Base-by-base conservation (phyloP, 2,113 vertebrate species). In the Pachypanchax playfairii region DNA sequence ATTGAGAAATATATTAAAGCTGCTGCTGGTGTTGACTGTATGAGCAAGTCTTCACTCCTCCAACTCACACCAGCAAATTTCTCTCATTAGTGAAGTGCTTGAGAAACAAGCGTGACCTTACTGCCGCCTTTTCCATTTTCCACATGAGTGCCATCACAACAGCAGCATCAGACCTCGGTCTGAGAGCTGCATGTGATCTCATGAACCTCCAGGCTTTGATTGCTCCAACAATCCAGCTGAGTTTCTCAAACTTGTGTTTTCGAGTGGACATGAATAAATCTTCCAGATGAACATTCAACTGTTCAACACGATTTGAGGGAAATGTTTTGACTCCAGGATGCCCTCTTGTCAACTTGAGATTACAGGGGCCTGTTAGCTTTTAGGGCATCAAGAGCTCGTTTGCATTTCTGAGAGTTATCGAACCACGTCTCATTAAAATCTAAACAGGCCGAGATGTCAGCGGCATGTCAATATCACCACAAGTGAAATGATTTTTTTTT, bases 321-420 rank as follows among this genome's bases (percentile, higher is more conserved):
- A 85, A 55, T 65, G 77, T 76, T 82, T 77, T 63, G 73, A 85
- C 75, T 72, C 20, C 25, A 43, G 70, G 73, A 84, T 50, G 73
- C 74, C 33, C 73, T 52, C 75, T 52, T 73, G 82, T 88, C 80
- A 82, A 35, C 57, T 63, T 20, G 46, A 79, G 83, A 81, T 86
- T 85, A 82, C 75, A 74, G 65, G 59, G 59, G 68, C 73, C 68
- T 43, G 71, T 82, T 86, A 64, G 71, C 82, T 83, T 85, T 77
- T 82, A 61, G 79, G 82, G 70, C 74, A 62, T 76, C 82, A 60
- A 42, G n/a, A 29, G 65, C 76, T 84, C 65, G 63, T 89, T 88
- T 85, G 84, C 85, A 87, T 88, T 86, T 85, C 84, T 86, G 87
- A 89, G 85, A 72, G 66, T 70, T 88, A 85, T 87, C 59, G 87